Evolutionary conservation across 2,888 invertebrate species (phyloP).

Genomic region (Metopia argyrocephala): DNA sequence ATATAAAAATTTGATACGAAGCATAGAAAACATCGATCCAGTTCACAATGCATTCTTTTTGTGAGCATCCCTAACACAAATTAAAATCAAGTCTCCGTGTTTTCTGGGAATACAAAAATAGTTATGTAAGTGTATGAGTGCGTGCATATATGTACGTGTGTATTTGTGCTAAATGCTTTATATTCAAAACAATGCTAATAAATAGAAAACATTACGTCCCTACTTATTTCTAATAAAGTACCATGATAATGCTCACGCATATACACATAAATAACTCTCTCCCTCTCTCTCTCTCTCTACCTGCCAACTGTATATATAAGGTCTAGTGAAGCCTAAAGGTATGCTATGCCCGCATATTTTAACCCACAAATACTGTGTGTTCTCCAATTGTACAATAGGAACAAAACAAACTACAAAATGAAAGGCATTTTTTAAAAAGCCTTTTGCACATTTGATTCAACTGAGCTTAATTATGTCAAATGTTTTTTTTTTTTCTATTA

Average conservation of each 20-base stretch:
- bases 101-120: no score
- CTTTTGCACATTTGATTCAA: conserved; percentile 26
- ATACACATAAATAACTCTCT: background rate
- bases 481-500: background rate
- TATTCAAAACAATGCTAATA: conserved; percentile 46
- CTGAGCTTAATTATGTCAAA: conserved; percentile 35
- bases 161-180: conserved; percentile 26
- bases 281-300: no score
- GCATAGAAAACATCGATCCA: no score
- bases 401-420: no score
- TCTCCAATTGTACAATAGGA: background rate
- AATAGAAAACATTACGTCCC: conserved; percentile 42
- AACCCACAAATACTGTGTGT: background rate
- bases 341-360: conserved; percentile 29
- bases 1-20: no score
- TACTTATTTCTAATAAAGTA: background rate
- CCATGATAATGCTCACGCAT: conserved; percentile 2
- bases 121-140: background rate
- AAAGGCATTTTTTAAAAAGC: no score
- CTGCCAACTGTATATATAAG: background rate
- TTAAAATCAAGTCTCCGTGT: no score
- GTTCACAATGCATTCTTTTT: no score
- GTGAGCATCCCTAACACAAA: no score
- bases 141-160: background rate
- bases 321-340: conserved; percentile 42